These are phyloP conservation scores for Rhopalosiphum nymphaeae DNA, from an alignment of 2,888 invertebrate species.

Conservation along the genomic window DNA sequence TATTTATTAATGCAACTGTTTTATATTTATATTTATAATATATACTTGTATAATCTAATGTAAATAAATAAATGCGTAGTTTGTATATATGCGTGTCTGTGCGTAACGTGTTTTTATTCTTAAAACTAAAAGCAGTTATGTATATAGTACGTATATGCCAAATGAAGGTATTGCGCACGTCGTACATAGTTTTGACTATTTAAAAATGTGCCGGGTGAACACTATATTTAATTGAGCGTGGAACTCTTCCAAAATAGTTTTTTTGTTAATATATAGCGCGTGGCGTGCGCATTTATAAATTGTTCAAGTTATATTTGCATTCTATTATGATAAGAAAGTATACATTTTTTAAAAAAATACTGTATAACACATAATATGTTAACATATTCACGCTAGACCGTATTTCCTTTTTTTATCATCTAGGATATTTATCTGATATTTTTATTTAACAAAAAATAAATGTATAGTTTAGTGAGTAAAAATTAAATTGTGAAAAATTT, in stretches of 20 bases:
- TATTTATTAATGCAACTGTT: conserved; percentile 39
- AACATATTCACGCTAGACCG: not conserved
- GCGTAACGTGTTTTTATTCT: not conserved
- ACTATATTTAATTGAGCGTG: conserved; percentile 47
- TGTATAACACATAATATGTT: not conserved
- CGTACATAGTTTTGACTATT: conserved; percentile 14
- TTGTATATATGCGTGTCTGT: not conserved
- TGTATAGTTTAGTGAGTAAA: not conserved
- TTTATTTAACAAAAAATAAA: not conserved
- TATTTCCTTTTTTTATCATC: not conserved
- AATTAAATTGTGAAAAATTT: not conserved
- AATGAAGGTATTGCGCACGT: conserved; percentile 20
- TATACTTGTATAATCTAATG: not conserved
- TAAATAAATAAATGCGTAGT: not conserved
- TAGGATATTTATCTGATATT: not conserved
- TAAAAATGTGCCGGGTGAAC: conserved; percentile 28
- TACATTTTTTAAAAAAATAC: not conserved
- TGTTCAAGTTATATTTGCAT: conserved; percentile 4
- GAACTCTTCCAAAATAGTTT: conserved; percentile 55
- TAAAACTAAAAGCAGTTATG: not conserved
- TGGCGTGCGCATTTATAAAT: not conserved
- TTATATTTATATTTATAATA: not conserved
- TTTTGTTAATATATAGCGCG: not conserved
- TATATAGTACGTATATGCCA: not conserved
- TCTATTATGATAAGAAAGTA: not conserved